Evolutionary conservation across 1,140 invertebrate species (phyloP).

Genomic region (Pseudomyrmex flavicornis): DNA sequence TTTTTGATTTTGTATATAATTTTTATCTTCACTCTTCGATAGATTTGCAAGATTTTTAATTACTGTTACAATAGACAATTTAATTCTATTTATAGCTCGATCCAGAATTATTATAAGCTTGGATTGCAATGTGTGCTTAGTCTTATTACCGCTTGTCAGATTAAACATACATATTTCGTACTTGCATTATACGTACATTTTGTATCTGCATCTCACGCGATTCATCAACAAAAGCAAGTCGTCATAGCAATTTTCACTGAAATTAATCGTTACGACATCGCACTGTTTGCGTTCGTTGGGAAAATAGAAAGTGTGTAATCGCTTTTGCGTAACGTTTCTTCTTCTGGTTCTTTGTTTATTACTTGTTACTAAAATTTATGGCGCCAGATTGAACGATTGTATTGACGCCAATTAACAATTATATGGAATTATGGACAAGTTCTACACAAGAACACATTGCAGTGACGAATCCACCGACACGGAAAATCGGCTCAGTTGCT

Average conservation of each 20-base stretch:
- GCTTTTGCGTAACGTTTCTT: slow-evolving; percentile 17
- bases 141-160: slow-evolving; percentile 11
- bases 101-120: slow-evolving; percentile 27
- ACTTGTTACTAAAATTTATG: slow-evolving; percentile 13
- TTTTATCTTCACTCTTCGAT: neutral
- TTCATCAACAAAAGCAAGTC: slow-evolving; percentile 42
- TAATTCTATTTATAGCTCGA: slow-evolving; percentile 46
- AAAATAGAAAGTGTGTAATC: slow-evolving; percentile 51
- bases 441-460: slow-evolving; percentile 54
- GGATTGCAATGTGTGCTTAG: neutral
- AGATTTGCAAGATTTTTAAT: slow-evolving; percentile 41
- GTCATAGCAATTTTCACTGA: slow-evolving; percentile 22
- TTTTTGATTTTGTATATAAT: neutral
- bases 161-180: neutral
- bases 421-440: neutral
- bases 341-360: slow-evolving; percentile 20
- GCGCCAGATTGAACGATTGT: neutral
- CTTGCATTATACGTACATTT: neutral
- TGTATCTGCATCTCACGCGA: slow-evolving; percentile 5
- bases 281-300: slow-evolving; percentile 10
- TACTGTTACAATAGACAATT: slow-evolving; percentile 33
- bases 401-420: slow-evolving; percentile 20
- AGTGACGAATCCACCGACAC: slow-evolving; percentile 88
- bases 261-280: slow-evolving; percentile 48
- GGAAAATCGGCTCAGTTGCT: slow-evolving; percentile 95